phyloP scores from a whole-genome alignment of 2,113 vertebrate genomes.

The Pterocles gutturalis region DNA sequence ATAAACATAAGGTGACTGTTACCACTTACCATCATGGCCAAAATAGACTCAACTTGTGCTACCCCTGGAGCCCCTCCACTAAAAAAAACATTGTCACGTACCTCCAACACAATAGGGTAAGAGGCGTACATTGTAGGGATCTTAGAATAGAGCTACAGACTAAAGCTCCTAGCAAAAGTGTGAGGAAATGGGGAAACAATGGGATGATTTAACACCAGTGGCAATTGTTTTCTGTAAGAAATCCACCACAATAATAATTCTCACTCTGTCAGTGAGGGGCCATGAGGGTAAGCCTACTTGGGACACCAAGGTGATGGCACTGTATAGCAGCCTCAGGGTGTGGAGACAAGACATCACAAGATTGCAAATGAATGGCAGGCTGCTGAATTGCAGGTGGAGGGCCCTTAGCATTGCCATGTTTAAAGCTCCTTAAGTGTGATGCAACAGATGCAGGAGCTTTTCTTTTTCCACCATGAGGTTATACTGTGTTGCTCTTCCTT shows the following conservation, averaged over 20 bases:
- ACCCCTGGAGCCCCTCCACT: background rate
- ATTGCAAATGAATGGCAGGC: background rate
- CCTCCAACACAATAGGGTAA: background rate
- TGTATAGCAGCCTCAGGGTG: background rate
- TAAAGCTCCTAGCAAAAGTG: background rate
- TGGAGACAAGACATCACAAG: background rate
- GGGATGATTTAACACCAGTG: background rate
- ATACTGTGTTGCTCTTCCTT: background rate
- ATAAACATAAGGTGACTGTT: background rate
- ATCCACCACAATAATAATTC: background rate
- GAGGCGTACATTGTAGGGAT: background rate
- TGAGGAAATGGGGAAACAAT: background rate
- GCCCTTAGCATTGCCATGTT: background rate
- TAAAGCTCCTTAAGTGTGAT: background rate
- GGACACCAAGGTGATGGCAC: background rate
- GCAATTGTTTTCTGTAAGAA: background rate
- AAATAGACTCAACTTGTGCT: background rate
- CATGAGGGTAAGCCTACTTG: background rate
- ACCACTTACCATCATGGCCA: too few relatives aligned
- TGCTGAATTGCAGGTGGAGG: rapidly evolving
- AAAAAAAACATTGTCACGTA: background rate
- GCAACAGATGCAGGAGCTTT: background rate
- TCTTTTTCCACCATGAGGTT: background rate
- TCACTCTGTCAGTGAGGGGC: background rate
- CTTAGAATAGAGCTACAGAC: background rate